A percentile compares a stretch with the other conserved stretches of the same genome.
Conservation (phyloP, 2,797 vertebrate genomes). For the Perodicticus potto region DNA sequence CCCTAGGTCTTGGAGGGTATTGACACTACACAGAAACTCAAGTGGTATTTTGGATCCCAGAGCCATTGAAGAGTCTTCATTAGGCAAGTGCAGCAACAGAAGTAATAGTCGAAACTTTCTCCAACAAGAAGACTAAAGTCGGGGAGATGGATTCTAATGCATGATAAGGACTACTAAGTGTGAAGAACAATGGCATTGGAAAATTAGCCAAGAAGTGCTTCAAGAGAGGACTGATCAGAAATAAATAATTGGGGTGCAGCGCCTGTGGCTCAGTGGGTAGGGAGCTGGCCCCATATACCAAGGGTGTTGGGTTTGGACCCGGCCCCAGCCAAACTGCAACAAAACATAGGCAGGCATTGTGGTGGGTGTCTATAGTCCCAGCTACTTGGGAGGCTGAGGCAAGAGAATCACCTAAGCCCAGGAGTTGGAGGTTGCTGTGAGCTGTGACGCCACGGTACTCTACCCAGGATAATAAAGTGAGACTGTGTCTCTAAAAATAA, state of each 20-base stretch:
- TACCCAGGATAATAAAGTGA: no score
- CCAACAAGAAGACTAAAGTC: background rate
- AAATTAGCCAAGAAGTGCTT: background rate
- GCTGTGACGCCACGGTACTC: no score
- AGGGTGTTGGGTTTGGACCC: no score
- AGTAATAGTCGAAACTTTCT: background rate
- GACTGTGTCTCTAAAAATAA: no score
- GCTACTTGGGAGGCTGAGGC: no score
- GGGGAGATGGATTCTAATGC: background rate
- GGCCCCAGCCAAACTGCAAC: no score
- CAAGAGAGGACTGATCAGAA: constrained; percentile 3
- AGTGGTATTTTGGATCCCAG: background rate
- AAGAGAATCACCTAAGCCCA: no score
- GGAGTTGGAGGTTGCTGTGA: no score
- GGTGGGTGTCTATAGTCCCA: no score
- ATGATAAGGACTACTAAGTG: background rate
- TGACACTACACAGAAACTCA: background rate
- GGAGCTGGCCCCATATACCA: no score
- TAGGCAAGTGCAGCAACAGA: background rate
- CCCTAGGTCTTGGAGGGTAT: background rate
- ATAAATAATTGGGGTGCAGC: background rate
- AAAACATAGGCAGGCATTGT: no score
- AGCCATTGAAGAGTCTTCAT: background rate
- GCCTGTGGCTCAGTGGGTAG: no score
- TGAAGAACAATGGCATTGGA: background rate